Base-by-base conservation (phyloP, 2,797 vertebrate genomes). In the Carapus acus region DNA sequence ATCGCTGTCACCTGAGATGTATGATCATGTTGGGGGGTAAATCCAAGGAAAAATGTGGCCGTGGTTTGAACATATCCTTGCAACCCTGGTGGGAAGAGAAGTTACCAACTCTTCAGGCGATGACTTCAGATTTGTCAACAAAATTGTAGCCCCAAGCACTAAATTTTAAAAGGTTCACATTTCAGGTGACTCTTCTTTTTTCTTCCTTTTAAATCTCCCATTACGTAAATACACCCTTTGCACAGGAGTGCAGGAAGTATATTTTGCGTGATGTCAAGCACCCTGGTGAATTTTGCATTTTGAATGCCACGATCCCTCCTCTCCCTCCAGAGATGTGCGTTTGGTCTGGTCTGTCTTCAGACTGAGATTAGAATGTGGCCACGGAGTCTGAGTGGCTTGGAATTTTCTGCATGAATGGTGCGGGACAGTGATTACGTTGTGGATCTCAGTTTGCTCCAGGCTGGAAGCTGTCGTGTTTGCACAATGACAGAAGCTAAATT, bases 331-430 rank as follows among this genome's bases (percentile, higher is more conserved):
- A 47, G 53, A 29, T 51, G 23, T 46, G 44, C 46, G 8, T 13
- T 11, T 60, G 66, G 62, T 55, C 56, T 29, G 61, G 71, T 48
- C 65, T 78, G 74, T 68, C 44, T 66, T 33, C 62, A 60, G 53
- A 46, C 51, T 51, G 54, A 52, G 74, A 50, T 49, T 52, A 54
- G 69, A 58, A 48, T 55, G 66, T n/a, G 61, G 64, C 49, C 68
- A 61, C 79, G 68, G 68, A 79, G 73, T 79, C 66, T 58, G 62
- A 61, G 72, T 77, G 79, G 79, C 64, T 66, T 79, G 82, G 85
- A 88, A 86, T 84, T 83, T 86, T 83, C 70, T 75, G 85, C 86
- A 83, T 80, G 74, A 76, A 73, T 86, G 78, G 71, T 52, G 54
- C 54, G 59, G 80, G 79, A 83, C 81, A 76, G 81, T 86, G 84